Percentiles rank a stretch among this genome's conserved stretches.
phyloP scores from a whole-genome alignment of 2,797 vertebrate species.

The Thunnus albacares region DNA sequence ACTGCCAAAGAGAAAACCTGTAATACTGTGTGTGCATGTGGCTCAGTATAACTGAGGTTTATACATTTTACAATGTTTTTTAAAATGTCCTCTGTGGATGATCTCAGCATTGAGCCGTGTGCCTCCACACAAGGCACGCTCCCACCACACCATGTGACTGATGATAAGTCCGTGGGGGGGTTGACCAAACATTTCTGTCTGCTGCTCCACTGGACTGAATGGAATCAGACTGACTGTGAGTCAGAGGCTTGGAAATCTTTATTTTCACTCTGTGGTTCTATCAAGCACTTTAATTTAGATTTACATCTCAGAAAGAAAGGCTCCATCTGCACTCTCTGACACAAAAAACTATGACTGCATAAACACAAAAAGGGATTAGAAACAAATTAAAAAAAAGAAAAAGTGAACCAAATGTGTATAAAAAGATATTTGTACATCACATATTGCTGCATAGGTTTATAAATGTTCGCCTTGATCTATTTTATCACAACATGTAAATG shows the following conservation, averaged over 20 bases:
- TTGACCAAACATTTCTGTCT: conserved; percentile 2
- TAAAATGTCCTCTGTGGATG: background rate
- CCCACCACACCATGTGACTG: conserved; percentile 22
- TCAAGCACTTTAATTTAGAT: background rate
- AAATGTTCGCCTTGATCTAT: background rate
- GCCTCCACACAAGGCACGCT: background rate
- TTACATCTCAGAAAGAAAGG: background rate
- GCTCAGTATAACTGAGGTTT: background rate
- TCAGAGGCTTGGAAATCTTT: background rate
- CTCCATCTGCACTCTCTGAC: too few relatives aligned
- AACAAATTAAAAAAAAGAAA: background rate
- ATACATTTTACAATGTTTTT: background rate
- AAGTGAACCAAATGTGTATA: background rate
- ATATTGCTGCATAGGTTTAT: background rate
- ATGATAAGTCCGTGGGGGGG: background rate
- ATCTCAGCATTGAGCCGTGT: background rate
- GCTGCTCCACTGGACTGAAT: background rate
- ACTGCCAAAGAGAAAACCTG: background rate
- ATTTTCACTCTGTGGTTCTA: background rate
- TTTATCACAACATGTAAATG: background rate
- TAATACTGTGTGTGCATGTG: background rate
- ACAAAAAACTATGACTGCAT: background rate
- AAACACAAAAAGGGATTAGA: background rate
- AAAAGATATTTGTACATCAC: too few relatives aligned
- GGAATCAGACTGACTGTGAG: conserved; percentile 9